A percentile compares a stretch with the other conserved stretches of the same genome.
phyloP scores from a whole-genome alignment of 2,888 invertebrate species.

The Andrena hattorfiana region DNA sequence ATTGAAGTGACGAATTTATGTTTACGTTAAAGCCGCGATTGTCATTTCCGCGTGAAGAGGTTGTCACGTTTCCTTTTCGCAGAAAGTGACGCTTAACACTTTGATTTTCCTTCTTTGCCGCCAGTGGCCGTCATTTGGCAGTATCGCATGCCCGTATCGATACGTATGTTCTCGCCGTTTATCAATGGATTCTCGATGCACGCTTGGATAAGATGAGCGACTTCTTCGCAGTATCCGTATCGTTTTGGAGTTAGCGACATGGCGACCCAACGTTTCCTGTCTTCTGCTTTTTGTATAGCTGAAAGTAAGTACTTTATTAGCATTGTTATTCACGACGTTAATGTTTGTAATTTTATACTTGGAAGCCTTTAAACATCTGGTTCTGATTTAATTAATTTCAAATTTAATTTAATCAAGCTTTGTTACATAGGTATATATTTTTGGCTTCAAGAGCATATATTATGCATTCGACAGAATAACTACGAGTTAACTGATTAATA shows the following conservation, averaged over 20 bases:
- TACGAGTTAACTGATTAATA: too few relatives aligned
- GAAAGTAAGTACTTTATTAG: background rate
- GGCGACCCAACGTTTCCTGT: background rate
- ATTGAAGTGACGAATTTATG: background rate
- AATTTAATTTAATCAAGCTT: too few relatives aligned
- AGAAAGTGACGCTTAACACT: background rate
- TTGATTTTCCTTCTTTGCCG: background rate
- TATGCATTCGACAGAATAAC: too few relatives aligned
- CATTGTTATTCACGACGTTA: background rate
- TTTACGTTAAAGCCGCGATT: background rate
- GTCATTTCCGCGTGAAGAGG: background rate
- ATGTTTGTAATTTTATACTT: too few relatives aligned
- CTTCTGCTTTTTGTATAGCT: slow-evolving; percentile 29
- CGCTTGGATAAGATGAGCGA: slow-evolving; percentile 70
- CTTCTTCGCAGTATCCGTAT: slow-evolving; percentile 64
- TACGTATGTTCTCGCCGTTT: slow-evolving; percentile 65
- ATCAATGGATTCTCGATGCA: slow-evolving; percentile 74
- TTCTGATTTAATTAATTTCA: too few relatives aligned
- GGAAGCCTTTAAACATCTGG: too few relatives aligned
- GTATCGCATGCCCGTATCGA: slow-evolving; percentile 69
- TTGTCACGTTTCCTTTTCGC: background rate
- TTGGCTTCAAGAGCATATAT: too few relatives aligned
- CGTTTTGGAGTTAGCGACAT: slow-evolving; percentile 66
- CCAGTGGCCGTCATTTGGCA: slow-evolving; percentile 41
- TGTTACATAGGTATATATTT: too few relatives aligned